Evolutionary conservation across 2,888 invertebrate genomes (phyloP), one percentile per base, ranked within the genome.

Genomic region (Mesochorus sp.): DNA sequence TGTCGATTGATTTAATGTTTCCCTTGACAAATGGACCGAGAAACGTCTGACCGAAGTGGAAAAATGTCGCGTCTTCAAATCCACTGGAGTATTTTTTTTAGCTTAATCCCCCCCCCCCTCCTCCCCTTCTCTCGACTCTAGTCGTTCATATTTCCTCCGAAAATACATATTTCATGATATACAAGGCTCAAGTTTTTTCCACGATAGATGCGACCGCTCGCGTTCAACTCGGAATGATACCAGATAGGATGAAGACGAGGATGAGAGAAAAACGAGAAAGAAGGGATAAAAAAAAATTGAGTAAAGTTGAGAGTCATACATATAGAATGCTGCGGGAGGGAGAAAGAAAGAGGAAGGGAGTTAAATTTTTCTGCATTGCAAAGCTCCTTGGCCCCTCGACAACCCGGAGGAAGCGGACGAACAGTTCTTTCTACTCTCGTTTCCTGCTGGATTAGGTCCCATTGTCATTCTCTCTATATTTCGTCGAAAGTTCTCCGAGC

Each of bases 341-440:
- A 12, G 17, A 37, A 34, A 6, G 34, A 34, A 34, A 34, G 34
- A 37, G 37, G n/a, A 17, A n/a, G 28, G 26, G 31, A 12, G 51
- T 71, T 62, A 71, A 51, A 62, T 31, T 71, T 62, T 71, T 71
- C 61, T 51, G 28, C 51, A 39, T 21, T 14, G 28, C 10, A 31
- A 39, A 21, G 19, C 8, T 17, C 37, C 31, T 42, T 26, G n/a
- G n/a, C n/a, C n/a, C n/a, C n/a, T n/a, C n/a, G n/a, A n/a, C n/a
- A n/a, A n/a, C n/a, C n/a, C n/a, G n/a, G n/a, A n/a, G n/a, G n/a
- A n/a, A n/a, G n/a, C n/a, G n/a, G n/a, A n/a, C n/a, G n/a, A n/a
- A n/a, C n/a, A n/a, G n/a, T 42, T 51, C 49, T 39, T 14, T 8
- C 12, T 12, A 28, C 21, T 28, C 61, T 42, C 24, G 12, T 51